Conservation (phyloP, 2,888 invertebrate genomes). For the Clusia tigrina region DNA sequence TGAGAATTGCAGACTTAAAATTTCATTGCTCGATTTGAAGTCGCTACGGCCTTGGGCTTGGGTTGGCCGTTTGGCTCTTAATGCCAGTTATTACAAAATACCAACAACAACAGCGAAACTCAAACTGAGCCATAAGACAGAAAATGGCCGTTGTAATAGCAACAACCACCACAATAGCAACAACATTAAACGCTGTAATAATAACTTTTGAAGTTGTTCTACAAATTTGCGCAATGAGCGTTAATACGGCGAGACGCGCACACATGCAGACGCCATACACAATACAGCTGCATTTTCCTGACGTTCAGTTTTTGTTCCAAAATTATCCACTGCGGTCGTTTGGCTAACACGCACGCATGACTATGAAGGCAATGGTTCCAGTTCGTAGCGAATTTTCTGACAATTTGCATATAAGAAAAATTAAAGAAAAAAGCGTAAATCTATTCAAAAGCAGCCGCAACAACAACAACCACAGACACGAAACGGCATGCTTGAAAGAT, state of each 20-base stretch:
- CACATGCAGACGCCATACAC: background rate
- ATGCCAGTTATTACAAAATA: no score
- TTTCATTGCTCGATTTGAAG: background rate
- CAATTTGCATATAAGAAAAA: background rate
- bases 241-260: constrained; percentile 6
- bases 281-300: no score
- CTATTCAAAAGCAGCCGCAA: background rate
- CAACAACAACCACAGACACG: background rate
- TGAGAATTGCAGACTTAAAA: constrained; percentile 51
- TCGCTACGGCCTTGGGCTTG: background rate
- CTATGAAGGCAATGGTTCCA: no score
- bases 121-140: no score
- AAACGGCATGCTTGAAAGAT: background rate
- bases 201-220: constrained; percentile 18
- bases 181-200: background rate
- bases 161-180: background rate
- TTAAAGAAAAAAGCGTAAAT: no score
- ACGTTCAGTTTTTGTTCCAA: no score
- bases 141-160: no score
- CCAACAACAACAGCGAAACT: no score
- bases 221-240: constrained; percentile 19
- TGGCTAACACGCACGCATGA: no score
- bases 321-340: no score
- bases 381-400: no score
- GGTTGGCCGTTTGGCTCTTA: no score